These are phyloP conservation scores for Pao palembangensis DNA, from an alignment of 2,113 vertebrate species.

Conservation along the genomic window DNA sequence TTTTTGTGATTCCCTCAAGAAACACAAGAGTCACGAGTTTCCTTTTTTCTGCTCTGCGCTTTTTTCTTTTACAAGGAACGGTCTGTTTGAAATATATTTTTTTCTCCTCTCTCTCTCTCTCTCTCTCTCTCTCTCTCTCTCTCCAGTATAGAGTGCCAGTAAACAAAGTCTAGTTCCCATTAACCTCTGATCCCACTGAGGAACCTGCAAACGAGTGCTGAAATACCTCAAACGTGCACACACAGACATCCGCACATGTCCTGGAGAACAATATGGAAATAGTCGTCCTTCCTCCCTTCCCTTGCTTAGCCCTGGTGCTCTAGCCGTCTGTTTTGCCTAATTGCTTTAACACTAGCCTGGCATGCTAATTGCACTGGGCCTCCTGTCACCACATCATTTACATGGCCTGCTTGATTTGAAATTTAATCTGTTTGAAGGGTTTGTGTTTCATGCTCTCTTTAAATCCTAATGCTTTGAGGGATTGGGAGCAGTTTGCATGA, in stretches of 20 bases:
- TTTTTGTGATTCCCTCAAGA: conserved; percentile 65
- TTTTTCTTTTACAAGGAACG: conserved; percentile 29
- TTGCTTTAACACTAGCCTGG: conserved; percentile 76
- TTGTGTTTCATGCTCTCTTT: conserved; percentile 82
- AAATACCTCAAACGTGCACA: conserved; percentile 35
- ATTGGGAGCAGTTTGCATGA: conserved; percentile 66
- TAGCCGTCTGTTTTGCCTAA: conserved; percentile 78
- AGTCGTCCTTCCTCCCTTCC: conserved; percentile 59
- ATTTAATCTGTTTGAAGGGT: conserved; percentile 81
- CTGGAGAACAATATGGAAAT: conserved; percentile 74
- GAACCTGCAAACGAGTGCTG: conserved; percentile 55
- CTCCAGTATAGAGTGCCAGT: conserved; percentile 41
- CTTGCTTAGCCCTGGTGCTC: conserved; percentile 62
- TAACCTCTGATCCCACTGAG: conserved; percentile 69
- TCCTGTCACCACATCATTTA: conserved; percentile 80
- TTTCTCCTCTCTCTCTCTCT: conserved; percentile 5
- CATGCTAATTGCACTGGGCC: conserved; percentile 77
- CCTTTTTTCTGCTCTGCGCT: conserved; percentile 1
- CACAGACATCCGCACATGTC: conserved; percentile 45
- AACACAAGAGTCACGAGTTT: conserved; percentile 26
- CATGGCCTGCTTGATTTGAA: conserved; percentile 80
- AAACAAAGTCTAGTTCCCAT: conserved; percentile 63
- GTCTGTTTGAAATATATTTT: conserved; percentile 15
- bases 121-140: conserved; percentile 1
- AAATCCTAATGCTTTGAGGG: conserved; percentile 76